Evolutionary conservation across 2,113 vertebrate genomes (phyloP), one percentile per base, ranked within the genome.

Genomic region (Spilogale gracilis): DNA sequence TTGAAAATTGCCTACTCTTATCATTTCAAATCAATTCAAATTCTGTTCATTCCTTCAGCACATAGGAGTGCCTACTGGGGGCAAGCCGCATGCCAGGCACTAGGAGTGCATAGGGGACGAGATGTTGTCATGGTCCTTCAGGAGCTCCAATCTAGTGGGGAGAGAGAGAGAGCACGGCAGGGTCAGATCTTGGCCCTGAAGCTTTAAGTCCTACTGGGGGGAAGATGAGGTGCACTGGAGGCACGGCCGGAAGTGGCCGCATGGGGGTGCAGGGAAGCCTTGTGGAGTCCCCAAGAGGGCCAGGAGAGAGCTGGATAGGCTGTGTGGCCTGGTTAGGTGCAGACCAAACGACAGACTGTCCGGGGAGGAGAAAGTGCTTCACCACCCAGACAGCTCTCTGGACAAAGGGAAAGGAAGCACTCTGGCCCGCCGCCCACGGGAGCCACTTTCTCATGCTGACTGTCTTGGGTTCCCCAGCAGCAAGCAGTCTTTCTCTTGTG

Each of bases 241-340:
- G 1, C 14, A 82, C 30, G 50, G 58, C 4, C 0, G 1, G 9
- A 38, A 7, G 9, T n/a, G 18, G 3, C 7, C 11, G 3, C 2
- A 5, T 83, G n/a, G 17, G 21, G 20, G 3, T 5, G 0, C 63
- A 60, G 6, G 12, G 32, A 30, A 65, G 21, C 4, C 38, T 85
- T 27, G 9, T n/a, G 25, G 21, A 38, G 23, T 50, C 1, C 45
- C 65, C 67, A 18, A 10, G 13, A 69, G 6, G 17, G 9, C 2
- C 27, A 10, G n/a, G 4, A 38, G 23, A 58, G 30, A 60, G n/a
- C 7, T 17, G 6, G 11, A 14, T 54, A 52, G 27, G 16, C 9
- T 16, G 8, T 63, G 45, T 6, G 27, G 21, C 23, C 11, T 18
- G 17, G 23, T 17, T 56, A 58, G 45, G 20, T 12, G 6, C 27